A percentile compares a stretch with the other conserved stretches of the same genome.
Evolutionary conservation across 1,140 invertebrate species (phyloP).

Genomic region (Papilio polytes): DNA sequence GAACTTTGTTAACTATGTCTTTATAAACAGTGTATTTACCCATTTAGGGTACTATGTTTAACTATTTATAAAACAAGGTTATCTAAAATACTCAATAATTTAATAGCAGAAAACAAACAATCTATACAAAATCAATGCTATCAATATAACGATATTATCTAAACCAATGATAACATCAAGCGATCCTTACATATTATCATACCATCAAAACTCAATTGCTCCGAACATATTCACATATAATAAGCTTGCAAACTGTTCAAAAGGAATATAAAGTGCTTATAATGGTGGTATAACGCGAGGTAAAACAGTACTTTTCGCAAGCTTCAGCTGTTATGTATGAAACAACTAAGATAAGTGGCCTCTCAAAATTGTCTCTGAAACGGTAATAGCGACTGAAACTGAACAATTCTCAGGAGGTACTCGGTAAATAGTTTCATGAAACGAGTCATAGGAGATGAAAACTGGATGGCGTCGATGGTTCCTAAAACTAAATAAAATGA

Average conservation of each 20-base stretch:
- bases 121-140: neutral
- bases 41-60: too few species aligned
- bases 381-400: conserved; percentile 55
- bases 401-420: conserved; percentile 56
- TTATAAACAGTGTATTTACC: too few species aligned
- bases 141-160: neutral
- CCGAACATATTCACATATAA: neutral
- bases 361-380: conserved; percentile 60
- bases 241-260: conserved; percentile 3
- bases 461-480: conserved; percentile 4
- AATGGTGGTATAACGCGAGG: conserved; percentile 13
- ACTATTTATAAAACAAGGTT: too few species aligned
- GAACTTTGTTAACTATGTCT: too few species aligned
- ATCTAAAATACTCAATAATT: too few species aligned
- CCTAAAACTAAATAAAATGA: conserved; percentile 10
- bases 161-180: neutral
- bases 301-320: conserved; percentile 42
- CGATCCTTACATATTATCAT: neutral
- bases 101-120: too few species aligned
- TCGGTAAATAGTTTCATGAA: conserved; percentile 57
- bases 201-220: neutral
- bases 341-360: conserved; percentile 58
- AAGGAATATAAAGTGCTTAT: conserved; percentile 27
- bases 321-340: conserved; percentile 49
- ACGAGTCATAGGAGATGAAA: conserved; percentile 50